Evolutionary conservation across 2,888 invertebrate species (phyloP).

Genomic region (Pseudeuparius sepicola): DNA sequence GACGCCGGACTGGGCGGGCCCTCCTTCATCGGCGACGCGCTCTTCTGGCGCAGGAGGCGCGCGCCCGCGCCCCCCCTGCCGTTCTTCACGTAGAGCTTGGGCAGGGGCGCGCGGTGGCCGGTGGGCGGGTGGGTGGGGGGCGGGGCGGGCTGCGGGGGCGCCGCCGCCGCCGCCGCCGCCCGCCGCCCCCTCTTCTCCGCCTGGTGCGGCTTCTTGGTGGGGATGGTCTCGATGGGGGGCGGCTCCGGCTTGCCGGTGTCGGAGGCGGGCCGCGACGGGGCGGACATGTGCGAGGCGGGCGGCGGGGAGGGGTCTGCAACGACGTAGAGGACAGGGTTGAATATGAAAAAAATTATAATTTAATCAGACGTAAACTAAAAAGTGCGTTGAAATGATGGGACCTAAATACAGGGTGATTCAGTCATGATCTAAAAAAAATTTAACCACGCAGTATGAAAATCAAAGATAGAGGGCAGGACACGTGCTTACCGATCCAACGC

Average conservation of each 20-base stretch:
- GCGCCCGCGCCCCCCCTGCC: constrained; percentile 53
- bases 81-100: constrained; percentile 74
- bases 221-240: constrained; percentile 86
- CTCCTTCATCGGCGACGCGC: constrained; percentile 62
- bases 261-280: constrained; percentile 31
- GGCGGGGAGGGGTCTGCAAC: constrained; percentile 41
- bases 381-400: no score
- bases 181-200: constrained; percentile 66
- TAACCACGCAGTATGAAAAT: no score
- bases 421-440: no score
- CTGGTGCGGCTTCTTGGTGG: constrained; percentile 67
- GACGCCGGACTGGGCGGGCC: constrained; percentile 54
- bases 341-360: no score
- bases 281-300: constrained; percentile 41
- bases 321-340: no score
- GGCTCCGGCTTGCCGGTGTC: constrained; percentile 67
- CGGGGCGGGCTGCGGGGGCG: constrained; percentile 18
- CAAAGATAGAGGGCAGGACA: no score
- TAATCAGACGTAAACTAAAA: no score
- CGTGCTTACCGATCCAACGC: no score
- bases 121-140: no score
- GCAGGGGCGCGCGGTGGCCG: no score
- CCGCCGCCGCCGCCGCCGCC: constrained; percentile 45
- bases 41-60: constrained; percentile 61
- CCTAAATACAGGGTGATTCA: no score